Conservation (phyloP, 1,140 invertebrate genomes). For the Drosophila azteca region DNA sequence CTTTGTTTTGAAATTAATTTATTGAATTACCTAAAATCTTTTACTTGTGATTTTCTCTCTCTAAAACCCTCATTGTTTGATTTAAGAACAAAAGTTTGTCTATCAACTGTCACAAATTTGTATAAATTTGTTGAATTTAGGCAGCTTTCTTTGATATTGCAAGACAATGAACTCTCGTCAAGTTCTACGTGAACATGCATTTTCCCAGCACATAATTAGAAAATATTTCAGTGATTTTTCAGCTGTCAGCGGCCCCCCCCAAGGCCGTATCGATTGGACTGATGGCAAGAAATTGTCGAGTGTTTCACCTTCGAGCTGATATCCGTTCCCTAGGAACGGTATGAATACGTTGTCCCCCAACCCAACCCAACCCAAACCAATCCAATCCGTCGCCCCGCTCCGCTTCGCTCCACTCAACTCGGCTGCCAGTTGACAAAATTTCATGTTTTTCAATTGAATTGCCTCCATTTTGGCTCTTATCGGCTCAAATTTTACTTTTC, state of each 20-base stretch:
- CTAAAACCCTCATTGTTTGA: slow-evolving; percentile 8
- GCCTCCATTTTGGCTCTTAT: slow-evolving; percentile 41
- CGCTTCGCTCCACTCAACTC: too few relatives aligned
- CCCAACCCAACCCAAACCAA: neutral
- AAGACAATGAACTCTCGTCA: slow-evolving; percentile 40
- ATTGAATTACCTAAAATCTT: too few relatives aligned
- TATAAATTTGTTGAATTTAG: neutral
- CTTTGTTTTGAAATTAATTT: too few relatives aligned
- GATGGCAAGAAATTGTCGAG: slow-evolving; percentile 6
- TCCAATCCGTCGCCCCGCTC: too few relatives aligned
- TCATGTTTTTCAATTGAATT: slow-evolving; percentile 55
- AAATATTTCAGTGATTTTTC: slow-evolving; percentile 50
- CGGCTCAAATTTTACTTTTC: slow-evolving; percentile 42
- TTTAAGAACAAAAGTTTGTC: slow-evolving; percentile 45
- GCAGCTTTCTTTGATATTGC: slow-evolving; percentile 28
- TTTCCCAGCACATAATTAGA: slow-evolving; percentile 41
- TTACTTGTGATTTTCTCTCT: too few relatives aligned
- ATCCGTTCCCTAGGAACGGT: slow-evolving; percentile 50
- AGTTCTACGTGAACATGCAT: slow-evolving; percentile 26
- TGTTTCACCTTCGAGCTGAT: slow-evolving; percentile 36
- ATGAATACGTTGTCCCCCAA: slow-evolving; percentile 44
- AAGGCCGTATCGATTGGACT: slow-evolving; percentile 45
- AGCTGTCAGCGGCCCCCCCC: slow-evolving; percentile 33
- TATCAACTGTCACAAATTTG: slow-evolving; percentile 27
- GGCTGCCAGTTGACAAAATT: slow-evolving; percentile 48